phyloP scores from a whole-genome alignment of 2,113 vertebrate species.

The Ibidorhyncha struthersii region DNA sequence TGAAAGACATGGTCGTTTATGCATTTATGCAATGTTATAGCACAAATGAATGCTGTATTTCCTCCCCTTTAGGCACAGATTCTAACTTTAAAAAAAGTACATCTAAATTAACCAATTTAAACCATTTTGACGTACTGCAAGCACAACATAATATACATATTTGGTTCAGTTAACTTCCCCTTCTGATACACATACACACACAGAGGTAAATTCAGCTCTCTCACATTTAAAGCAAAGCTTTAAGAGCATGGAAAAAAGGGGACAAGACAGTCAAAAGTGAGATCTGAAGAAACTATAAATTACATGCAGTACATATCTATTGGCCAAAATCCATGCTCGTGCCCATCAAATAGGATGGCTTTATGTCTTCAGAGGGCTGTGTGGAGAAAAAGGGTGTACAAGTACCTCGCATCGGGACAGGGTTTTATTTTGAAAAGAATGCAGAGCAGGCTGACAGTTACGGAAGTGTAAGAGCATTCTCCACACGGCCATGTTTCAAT shows the following conservation, averaged over 20 bases:
- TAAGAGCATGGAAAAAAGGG: background rate
- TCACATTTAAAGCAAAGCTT: background rate
- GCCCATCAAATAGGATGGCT: rapidly evolving
- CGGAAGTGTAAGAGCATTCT: rapidly evolving
- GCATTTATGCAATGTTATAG: background rate
- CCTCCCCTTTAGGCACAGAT: background rate
- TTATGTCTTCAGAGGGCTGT: background rate
- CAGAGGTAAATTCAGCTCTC: background rate
- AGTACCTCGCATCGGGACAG: background rate
- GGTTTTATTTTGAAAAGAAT: background rate
- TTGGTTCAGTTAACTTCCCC: background rate
- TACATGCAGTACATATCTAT: rapidly evolving
- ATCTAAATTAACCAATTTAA: background rate
- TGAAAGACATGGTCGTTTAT: background rate
- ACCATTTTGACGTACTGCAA: background rate
- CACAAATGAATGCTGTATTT: rapidly evolving
- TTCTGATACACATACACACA: rapidly evolving
- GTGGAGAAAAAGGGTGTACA: too few relatives aligned
- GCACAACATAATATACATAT: rapidly evolving
- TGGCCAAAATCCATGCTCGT: background rate
- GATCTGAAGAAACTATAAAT: background rate
- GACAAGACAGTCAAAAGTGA: background rate
- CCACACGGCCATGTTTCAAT: background rate
- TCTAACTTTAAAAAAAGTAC: background rate
- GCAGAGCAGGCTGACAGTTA: background rate